These are phyloP conservation scores for Alcedo quadribrachys DNA, from an alignment of 2,797 vertebrate species.

Conservation along the genomic window DNA sequence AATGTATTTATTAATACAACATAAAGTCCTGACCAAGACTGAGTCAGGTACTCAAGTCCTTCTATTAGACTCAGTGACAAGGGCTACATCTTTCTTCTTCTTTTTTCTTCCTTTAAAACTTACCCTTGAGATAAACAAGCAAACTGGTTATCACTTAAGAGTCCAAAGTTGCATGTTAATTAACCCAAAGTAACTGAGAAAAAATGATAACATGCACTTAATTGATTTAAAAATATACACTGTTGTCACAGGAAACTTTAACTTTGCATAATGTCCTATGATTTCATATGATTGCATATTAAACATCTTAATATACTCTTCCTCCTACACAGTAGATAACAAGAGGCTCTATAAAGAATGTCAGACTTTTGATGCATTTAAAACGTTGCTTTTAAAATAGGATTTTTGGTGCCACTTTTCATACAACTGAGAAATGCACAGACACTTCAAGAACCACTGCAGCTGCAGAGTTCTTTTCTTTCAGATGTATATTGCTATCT, in stretches of 20 bases:
- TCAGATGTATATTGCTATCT: conserved; percentile 14
- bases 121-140: conserved; percentile 39
- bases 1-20: background rate
- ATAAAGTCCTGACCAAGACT: background rate
- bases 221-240: background rate
- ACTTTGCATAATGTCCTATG: background rate
- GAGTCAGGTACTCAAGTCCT: background rate
- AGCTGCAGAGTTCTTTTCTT: conserved; percentile 28
- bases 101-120: background rate
- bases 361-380: background rate
- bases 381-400: conserved; percentile 1
- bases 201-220: background rate
- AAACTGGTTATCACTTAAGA: background rate
- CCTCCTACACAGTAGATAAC: background rate
- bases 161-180: conserved; percentile 52
- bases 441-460: conserved; percentile 20
- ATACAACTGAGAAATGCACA: conserved; percentile 18
- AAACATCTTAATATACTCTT: background rate
- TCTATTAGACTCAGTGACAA: background rate
- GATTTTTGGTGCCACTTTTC: background rate
- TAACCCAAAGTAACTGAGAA: background rate
- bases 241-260: background rate
- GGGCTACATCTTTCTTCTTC: background rate
- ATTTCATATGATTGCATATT: background rate
- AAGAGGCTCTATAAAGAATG: background rate